Conservation (phyloP, 2,797 vertebrate genomes). For the Pangasius sanitwongsei region DNA sequence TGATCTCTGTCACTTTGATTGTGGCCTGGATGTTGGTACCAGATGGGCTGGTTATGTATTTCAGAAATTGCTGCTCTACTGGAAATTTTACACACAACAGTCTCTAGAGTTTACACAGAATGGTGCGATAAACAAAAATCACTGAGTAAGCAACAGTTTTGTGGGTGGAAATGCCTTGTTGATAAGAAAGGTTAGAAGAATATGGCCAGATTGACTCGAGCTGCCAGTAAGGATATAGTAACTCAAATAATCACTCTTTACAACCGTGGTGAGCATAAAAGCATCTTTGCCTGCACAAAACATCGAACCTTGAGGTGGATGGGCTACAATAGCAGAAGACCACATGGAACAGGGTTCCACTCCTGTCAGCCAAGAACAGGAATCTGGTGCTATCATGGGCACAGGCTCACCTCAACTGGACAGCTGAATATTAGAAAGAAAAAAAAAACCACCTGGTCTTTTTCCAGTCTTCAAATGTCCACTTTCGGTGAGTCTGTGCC, state of each 20-base stretch:
- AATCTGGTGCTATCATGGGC: background rate
- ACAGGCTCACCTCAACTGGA: background rate
- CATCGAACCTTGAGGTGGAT: background rate
- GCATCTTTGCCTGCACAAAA: background rate
- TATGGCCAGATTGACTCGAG: background rate
- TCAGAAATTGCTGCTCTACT: background rate
- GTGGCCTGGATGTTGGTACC: background rate
- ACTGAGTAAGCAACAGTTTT: background rate
- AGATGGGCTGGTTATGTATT: background rate
- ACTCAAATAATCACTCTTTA: background rate
- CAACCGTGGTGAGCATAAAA: background rate
- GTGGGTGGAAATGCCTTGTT: background rate
- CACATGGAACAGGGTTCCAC: background rate
- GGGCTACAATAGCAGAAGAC: background rate
- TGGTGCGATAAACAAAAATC: background rate
- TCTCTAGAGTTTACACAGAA: background rate
- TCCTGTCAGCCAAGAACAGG: background rate
- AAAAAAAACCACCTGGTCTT: background rate
- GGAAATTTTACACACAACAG: background rate
- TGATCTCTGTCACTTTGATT: background rate
- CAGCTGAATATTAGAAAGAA: background rate
- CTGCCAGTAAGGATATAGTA: background rate
- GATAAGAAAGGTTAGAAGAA: background rate
- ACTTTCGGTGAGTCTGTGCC: background rate
- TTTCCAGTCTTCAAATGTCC: background rate